These are phyloP conservation scores for Drosophila greeni DNA, from an alignment of 2,888 invertebrate genomes.

Conservation along the genomic window DNA sequence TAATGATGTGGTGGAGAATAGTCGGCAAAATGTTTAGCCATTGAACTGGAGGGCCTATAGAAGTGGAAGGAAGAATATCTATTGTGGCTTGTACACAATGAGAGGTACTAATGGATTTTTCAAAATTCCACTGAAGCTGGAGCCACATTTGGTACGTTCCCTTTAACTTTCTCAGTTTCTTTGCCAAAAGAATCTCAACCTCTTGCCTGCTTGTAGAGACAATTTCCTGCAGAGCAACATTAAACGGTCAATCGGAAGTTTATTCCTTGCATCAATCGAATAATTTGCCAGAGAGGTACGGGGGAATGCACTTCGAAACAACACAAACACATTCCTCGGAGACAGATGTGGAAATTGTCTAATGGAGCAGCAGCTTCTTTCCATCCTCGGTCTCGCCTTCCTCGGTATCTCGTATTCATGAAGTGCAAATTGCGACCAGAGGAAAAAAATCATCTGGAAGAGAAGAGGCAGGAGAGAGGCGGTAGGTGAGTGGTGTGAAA, in stretches of 20 bases:
- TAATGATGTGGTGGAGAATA: slow-evolving; percentile 29
- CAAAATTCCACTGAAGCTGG: no score
- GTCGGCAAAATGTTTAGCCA: slow-evolving; percentile 13
- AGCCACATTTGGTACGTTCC: no score
- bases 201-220: not conserved
- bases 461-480: slow-evolving; percentile 29
- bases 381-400: slow-evolving; percentile 7
- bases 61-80: slow-evolving; percentile 2
- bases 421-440: slow-evolving; percentile 67
- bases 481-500: slow-evolving; percentile 52
- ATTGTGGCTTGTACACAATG: slow-evolving; percentile 5
- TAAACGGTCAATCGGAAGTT: slow-evolving; percentile 36
- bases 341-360: slow-evolving; percentile 67
- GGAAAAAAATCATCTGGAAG: slow-evolving; percentile 27
- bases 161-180: no score
- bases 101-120: slow-evolving; percentile 5
- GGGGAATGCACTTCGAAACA: slow-evolving; percentile 18
- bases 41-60: not conserved
- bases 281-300: slow-evolving; percentile 6
- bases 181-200: not conserved
- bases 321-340: slow-evolving; percentile 29
- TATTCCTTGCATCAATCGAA: slow-evolving; percentile 38
- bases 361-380: slow-evolving; percentile 54
- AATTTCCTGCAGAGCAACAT: slow-evolving; percentile 6
- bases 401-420: slow-evolving; percentile 59